Evolutionary conservation across 2,888 invertebrate genomes (phyloP), one percentile per base, ranked within the genome.

Genomic region (Drosophila villosipedis): DNA sequence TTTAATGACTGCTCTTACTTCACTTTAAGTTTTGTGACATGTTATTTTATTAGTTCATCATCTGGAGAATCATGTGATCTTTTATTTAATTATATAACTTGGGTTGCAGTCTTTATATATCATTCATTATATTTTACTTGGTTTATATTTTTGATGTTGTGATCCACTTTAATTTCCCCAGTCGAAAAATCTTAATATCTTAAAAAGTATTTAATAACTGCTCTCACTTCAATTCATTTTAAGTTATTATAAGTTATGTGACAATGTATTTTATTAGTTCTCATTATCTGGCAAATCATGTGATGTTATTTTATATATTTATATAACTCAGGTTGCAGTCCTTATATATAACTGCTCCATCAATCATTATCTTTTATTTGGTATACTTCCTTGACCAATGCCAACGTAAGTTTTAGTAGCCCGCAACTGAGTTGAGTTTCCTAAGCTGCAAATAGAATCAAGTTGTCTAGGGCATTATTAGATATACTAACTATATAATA

Each of bases 41-140:
- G 5, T n/a, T 58, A 16, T n/a, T 28, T 19, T 25, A 35, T 25
- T n/a, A 64, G 57, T 59, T 73, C 33, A 37, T 30, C 30, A 7
- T 12, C n/a, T 64, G 61, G 68, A 66, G 66, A 58, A 54, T 70
- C 55, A 25, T 82, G 75, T 78, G 78, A 83, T 83, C 67, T 54
- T 62, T 58, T 68, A 39, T 30, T 43, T 64, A 54, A 62, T 53
- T 54, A 50, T 55, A 33, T 68, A 63, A 78, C 68, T 73, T 60
- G 65, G 65, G 68, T 68, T 57, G 67, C 61, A 63, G 50, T 22
- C 22, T 16, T 37, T 37, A 53, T 35, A 10, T 37, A 35, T 33
- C 50, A 60, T 47, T 58, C 12, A 50, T 25, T 41, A 57, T 57
- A n/a, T 16, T 43, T 54, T 1, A 57, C 37, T 67, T 60, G 12